Conservation (phyloP, 1,140 invertebrate species). For the Philopotamus ludificatus region DNA sequence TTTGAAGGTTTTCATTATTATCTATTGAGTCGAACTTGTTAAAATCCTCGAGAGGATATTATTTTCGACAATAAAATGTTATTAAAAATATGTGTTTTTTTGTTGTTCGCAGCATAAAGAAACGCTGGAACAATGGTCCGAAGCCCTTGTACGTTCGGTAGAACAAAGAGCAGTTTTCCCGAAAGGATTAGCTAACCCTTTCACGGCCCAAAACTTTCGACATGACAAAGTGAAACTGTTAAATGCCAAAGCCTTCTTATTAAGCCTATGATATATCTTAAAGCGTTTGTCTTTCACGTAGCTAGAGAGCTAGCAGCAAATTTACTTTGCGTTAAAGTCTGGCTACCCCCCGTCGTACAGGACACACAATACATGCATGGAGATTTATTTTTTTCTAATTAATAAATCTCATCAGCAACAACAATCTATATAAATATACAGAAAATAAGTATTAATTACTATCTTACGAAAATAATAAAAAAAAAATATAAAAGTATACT, state of each 20-base stretch:
- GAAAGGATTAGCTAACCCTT: conserved; percentile 42
- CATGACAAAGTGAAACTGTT: conserved; percentile 43
- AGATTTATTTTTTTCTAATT: too few species aligned
- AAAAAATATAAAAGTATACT: too few species aligned
- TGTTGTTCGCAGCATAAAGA: neutral
- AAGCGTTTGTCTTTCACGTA: conserved; percentile 43
- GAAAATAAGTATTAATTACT: too few species aligned
- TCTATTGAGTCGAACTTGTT: too few species aligned
- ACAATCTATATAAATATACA: too few species aligned
- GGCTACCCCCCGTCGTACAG: conserved; percentile 10
- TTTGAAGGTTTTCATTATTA: too few species aligned
- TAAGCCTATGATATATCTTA: conserved; percentile 44
- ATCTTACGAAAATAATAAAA: too few species aligned
- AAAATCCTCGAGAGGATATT: too few species aligned
- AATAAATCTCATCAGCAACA: too few species aligned
- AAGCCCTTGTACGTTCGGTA: conserved; percentile 21
- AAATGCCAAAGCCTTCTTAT: conserved; percentile 44
- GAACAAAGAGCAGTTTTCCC: conserved; percentile 42
- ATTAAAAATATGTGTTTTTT: too few species aligned
- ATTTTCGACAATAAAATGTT: too few species aligned
- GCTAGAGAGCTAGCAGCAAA: conserved; percentile 35
- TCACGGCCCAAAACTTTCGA: conserved; percentile 43
- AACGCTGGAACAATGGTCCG: conserved; percentile 10
- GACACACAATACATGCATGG: conserved; percentile 1
- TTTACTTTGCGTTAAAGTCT: conserved; percentile 38